Evolutionary conservation across 1,140 invertebrate species (phyloP), one percentile per base, ranked within the genome.

Genomic region (Leptopilina boulardi): DNA sequence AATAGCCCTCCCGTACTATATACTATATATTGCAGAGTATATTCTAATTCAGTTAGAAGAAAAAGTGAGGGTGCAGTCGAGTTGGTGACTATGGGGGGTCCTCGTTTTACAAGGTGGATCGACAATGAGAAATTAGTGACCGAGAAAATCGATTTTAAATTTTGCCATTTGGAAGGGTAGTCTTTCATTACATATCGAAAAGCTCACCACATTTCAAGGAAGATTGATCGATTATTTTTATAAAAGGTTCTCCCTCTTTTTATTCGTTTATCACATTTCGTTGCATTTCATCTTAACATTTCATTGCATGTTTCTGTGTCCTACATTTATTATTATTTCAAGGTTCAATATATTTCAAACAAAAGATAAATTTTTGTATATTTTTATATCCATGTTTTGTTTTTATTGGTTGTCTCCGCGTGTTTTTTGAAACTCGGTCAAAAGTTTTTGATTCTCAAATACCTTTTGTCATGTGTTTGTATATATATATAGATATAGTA

Each of bases 41-140:
- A 76, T 85, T 84, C 83, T 88, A 87, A 88, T 87, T 86, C 84
- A 72, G 86, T 87, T 87, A 87, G 74, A 38, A 80, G 76, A 87
- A 88, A 87, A 88, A 87, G 85, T 83, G 74, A 85, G 85, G 83
- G 84, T 81, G 84, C 82, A 83, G 79, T 84, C 79, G 73, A 76
- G n/a, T n/a, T 82, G 73, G 2, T 34, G 79, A 77, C 83, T 42
- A 70, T 74, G 74, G 77, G 80, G 78, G 81, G 44, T 79, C 78
- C 19, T 66, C 59, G 6, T 34, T 21, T 34, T 74, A 78, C 77
- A 80, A 76, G 76, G 77, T 77, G 74, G 72, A 75, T 74, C 73
- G 77, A 72, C 82, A 84, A 86, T 87, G 79, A 82, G 82, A 87
- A 88, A 87, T 88, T 88, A 86, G 87, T 87, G 87, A 82, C 82